phyloP scores from a whole-genome alignment of 2,888 invertebrate genomes.

The Ophion slaviceki region DNA sequence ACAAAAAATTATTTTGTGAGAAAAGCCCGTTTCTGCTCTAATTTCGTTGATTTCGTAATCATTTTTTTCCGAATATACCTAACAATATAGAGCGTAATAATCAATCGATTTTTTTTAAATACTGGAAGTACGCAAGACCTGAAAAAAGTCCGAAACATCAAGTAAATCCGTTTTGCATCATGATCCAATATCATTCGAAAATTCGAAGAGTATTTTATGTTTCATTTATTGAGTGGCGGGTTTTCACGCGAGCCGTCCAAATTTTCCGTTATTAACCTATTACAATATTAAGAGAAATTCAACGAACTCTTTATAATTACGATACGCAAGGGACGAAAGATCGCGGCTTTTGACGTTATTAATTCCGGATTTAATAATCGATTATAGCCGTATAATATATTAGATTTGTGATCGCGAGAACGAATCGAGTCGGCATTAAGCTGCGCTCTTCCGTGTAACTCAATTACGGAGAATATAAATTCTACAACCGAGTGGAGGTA shows the following conservation, averaged over 20 bases:
- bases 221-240: no score
- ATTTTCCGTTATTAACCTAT: slow-evolving; percentile 18
- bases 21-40: no score
- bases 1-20: no score
- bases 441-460: slow-evolving; percentile 61
- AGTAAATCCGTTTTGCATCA: no score
- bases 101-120: no score
- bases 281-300: slow-evolving; percentile 30
- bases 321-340: slow-evolving; percentile 14
- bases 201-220: no score
- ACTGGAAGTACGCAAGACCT: no score
- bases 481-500: slow-evolving; percentile 49
- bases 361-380: slow-evolving; percentile 65
- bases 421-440: slow-evolving; percentile 54
- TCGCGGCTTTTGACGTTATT: slow-evolving; percentile 43
- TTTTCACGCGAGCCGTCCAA: not conserved
- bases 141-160: no score
- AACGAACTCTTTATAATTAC: slow-evolving; percentile 48
- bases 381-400: slow-evolving; percentile 53
- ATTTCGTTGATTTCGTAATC: no score
- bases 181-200: no score
- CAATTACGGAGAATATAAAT: slow-evolving; percentile 67
- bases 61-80: no score
- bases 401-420: slow-evolving; percentile 42
- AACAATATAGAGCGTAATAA: no score